Base-by-base conservation (phyloP, 2,888 invertebrate species). In the Cheilosia urbana region DNA sequence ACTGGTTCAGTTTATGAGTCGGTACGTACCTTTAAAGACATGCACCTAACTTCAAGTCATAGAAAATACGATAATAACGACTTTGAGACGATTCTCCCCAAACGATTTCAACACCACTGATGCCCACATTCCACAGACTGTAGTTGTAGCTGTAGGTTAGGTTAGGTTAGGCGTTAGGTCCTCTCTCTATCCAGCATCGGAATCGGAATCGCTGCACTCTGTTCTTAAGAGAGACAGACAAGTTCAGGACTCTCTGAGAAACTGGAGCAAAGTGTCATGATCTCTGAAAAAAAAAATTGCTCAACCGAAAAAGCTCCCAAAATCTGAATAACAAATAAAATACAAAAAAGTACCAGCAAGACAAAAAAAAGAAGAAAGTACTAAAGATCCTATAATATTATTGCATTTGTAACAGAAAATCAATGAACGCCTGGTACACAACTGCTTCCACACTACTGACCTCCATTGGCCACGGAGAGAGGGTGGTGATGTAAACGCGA, bases 381-480 rank as follows among this genome's bases (percentile, higher is more conserved):
- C 37, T 9, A 37, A 37, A 37, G 37, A 55, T 55, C 62, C 75
- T 71, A 55, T 40, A 47, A 51, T 21, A 66, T 78, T 21, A 66
- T 78, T 83, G 75, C 75, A 85, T 81, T 81, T 57, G 60, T 80
- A 71, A 71, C 65, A 81, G 57, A 85, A 85, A 85, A 85, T 85
- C 85, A 81, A 85, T 85, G 76, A 60, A 49, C 11, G 37, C 76
- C 72, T 71, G 76, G 76, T 72, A 66, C 72, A 68, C 49, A 77
- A 58, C 53, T 45, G 45, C 62, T 55, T 15, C 42, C 6, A 37
- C 37, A 37, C 37, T 37, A 80, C 71, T 76, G 77, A 85, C 72
- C 85, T 72, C 72, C 45, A 62, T 75, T 80, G 66, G 37, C 45
- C 30, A 19, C n/a, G 47, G 34, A 47, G 57, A 47, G 57, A 53